A percentile compares a stretch with the other conserved stretches of the same genome.
These are phyloP conservation scores for Euzophera pinguis DNA, from an alignment of 2,888 invertebrate genomes.

Conservation along the genomic window DNA sequence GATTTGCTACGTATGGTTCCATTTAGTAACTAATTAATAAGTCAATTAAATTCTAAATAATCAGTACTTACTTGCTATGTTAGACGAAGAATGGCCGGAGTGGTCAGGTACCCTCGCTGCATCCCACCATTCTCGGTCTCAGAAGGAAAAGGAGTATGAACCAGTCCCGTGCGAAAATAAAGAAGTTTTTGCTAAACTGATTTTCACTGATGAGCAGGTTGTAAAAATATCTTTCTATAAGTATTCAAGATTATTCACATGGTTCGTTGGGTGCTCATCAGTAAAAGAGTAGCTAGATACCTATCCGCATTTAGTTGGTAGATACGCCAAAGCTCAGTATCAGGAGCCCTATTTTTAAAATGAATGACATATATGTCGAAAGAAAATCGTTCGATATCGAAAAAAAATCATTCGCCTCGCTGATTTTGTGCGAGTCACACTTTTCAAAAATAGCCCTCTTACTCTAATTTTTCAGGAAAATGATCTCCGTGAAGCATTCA, in stretches of 20 bases:
- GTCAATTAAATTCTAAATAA: background rate
- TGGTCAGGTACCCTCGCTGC: background rate
- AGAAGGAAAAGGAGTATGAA: conserved; percentile 24
- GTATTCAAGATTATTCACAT: too few species aligned
- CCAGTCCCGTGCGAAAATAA: conserved; percentile 22
- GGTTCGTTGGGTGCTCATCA: too few species aligned
- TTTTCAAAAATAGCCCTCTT: too few species aligned
- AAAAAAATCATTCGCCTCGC: too few species aligned
- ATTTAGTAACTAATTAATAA: background rate
- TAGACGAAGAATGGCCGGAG: background rate
- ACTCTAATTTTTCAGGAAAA: conserved; percentile 59
- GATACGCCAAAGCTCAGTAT: too few species aligned
- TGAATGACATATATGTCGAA: too few species aligned
- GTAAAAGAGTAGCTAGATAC: too few species aligned
- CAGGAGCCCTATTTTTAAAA: too few species aligned
- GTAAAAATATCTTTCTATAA: background rate
- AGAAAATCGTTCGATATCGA: too few species aligned
- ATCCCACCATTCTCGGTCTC: background rate
- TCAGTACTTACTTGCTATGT: background rate
- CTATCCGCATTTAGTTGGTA: too few species aligned
- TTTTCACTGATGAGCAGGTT: conserved; percentile 55
- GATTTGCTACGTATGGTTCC: background rate
- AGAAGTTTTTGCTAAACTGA: conserved; percentile 44
- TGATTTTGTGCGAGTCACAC: too few species aligned
- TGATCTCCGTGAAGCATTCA: conserved; percentile 65